phyloP scores from a whole-genome alignment of 2,888 invertebrate species.

The Microdon myrmicae region DNA sequence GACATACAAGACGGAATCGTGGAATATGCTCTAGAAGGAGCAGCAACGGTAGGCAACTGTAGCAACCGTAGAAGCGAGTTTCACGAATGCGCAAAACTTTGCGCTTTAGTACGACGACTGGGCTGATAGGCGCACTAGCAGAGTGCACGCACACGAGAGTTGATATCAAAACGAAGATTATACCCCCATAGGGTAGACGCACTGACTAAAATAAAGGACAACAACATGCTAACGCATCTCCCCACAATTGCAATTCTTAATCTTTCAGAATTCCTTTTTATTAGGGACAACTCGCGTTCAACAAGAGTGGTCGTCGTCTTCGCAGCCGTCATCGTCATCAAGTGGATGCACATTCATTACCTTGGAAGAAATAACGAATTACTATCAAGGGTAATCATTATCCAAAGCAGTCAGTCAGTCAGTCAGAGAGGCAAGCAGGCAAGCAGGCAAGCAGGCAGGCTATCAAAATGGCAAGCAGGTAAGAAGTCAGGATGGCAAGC shows the following conservation, averaged over 20 bases:
- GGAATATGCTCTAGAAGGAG: not conserved
- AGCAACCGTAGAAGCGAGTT: conserved; percentile 33
- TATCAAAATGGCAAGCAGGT: conserved; percentile 11
- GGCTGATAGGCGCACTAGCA: not conserved
- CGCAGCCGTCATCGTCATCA: conserved; percentile 42
- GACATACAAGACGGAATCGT: conserved; percentile 45
- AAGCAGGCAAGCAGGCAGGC: conserved; percentile 16
- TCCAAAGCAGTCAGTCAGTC: conserved; percentile 58
- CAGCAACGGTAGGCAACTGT: not conserved
- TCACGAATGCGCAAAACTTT: conserved; percentile 50
- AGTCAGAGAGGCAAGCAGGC: conserved; percentile 33
- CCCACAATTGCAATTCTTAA: conserved; percentile 47
- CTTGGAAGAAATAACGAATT: conserved; percentile 56
- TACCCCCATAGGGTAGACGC: conserved; percentile 41
- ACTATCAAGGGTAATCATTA: conserved; percentile 61
- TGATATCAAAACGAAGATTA: conserved; percentile 41
- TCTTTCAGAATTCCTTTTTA: conserved; percentile 50
- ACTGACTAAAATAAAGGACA: conserved; percentile 28
- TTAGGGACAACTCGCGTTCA: conserved; percentile 34
- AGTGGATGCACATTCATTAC: conserved; percentile 53
- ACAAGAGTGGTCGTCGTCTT: conserved; percentile 6
- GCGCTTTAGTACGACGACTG: conserved; percentile 44
- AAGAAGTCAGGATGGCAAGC: conserved; percentile 9
- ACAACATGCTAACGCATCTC: conserved; percentile 20
- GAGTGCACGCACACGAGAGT: conserved; percentile 31